These are phyloP conservation scores for Lepidochrysops patricia DNA, from an alignment of 2,888 invertebrate species.

Conservation along the genomic window DNA sequence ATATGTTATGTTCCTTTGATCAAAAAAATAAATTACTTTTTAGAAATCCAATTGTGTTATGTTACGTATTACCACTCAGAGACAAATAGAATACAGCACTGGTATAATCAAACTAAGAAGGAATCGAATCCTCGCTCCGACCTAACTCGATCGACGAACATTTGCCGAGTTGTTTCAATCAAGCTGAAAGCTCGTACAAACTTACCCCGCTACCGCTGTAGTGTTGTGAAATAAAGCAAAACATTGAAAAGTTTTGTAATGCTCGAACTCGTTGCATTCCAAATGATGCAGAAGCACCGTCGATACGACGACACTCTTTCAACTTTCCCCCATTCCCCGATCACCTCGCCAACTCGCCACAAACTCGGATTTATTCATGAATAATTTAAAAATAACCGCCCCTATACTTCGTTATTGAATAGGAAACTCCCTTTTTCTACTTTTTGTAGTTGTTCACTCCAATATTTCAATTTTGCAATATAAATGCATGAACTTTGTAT, in stretches of 20 bases:
- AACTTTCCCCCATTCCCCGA: slow-evolving; percentile 45
- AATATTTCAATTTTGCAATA: slow-evolving; percentile 5
- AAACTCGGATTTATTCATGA: slow-evolving; percentile 62
- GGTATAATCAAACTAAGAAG: slow-evolving; percentile 2
- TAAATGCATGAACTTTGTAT: slow-evolving; percentile 5
- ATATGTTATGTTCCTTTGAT: background rate
- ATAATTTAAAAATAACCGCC: slow-evolving; percentile 51
- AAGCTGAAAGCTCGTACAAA: slow-evolving; percentile 2
- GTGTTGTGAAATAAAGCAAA: slow-evolving; percentile 10
- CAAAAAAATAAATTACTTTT: background rate
- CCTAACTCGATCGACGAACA: slow-evolving; percentile 1
- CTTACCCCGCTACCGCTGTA: slow-evolving; percentile 1
- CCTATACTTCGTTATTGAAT: slow-evolving; percentile 42
- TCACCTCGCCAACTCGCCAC: slow-evolving; percentile 35
- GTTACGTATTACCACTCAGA: background rate
- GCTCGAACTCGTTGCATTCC: slow-evolving; percentile 18
- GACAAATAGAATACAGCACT: background rate
- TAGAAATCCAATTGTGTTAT: background rate
- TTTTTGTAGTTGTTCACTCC: slow-evolving; percentile 6
- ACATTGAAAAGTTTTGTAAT: slow-evolving; percentile 15
- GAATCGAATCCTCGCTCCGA: background rate
- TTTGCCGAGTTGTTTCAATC: slow-evolving; percentile 5
- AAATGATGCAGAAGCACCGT: slow-evolving; percentile 29
- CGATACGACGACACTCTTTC: slow-evolving; percentile 32
- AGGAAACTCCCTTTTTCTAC: slow-evolving; percentile 4